Base-by-base conservation (phyloP, 2,888 invertebrate genomes). In the Drosophila kanekoi region DNA sequence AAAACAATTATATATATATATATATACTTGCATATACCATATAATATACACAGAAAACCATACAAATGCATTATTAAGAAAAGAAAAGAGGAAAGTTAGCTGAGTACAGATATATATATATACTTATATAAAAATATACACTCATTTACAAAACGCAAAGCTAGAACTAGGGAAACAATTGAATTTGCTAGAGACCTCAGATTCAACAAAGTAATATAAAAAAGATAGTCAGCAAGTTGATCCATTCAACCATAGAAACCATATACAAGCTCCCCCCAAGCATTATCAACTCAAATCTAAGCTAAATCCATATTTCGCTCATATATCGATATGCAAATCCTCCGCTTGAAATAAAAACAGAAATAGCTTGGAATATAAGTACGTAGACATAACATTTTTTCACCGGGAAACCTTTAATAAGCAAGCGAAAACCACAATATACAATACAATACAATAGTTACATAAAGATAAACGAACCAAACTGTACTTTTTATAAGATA, bases 401-500 rank as follows among this genome's bases (percentile, higher is more conserved):
- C 75, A 78, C 61, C 54, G 87, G 82, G 85, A 82, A 79, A 82
- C 75, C 80, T 79, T 85, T 65, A 60, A 72, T 68, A 85, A 72
- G 72, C 70, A 75, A 67, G 54, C 51, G 62, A 81, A 57, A 61
- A 68, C 48, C 28, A 8, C 28, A 58, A 63, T 71, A 65, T 65
- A 65, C 62, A 79, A 2, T 49, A 47, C 41, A 75, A 75, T 53
- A 68, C 68, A 74, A 74, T 79, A 76, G 60, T 58, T 58, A 56
- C 37, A 59, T 72, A 65, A 63, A 62, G 59, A 73, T 88, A 83
- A 86, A 86, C 73, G 77, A 83, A 88, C 79, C 80, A 88, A 82
- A 83, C 65, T 86, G 72, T 79, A 88, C 69, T 86, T 83, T 82
- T 86, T 88, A 82, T 83, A 83, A 86, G 71, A 83, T 88, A 86